phyloP scores from a whole-genome alignment of 2,888 invertebrate species.

The Morpho deidamia region DNA sequence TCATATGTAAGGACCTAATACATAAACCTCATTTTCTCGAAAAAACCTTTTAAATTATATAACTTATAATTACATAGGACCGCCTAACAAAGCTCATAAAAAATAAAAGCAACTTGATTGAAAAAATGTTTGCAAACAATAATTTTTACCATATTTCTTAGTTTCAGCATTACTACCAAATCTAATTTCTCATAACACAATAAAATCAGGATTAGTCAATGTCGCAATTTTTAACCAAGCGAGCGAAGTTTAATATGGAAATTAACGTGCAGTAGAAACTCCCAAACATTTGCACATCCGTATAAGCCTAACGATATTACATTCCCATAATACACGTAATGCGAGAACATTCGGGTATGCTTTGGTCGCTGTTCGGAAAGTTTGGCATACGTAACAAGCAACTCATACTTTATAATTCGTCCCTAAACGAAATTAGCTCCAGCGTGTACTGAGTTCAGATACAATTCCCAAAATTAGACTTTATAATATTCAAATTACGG shows the following conservation, averaged over 20 bases:
- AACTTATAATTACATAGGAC: no score
- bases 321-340: slow-evolving; percentile 21
- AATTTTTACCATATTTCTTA: no score
- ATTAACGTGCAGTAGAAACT: slow-evolving; percentile 23
- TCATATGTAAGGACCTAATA: no score
- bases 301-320: slow-evolving; percentile 29
- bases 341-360: slow-evolving; percentile 3
- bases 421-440: slow-evolving; percentile 14
- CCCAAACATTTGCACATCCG: slow-evolving; percentile 26
- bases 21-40: no score
- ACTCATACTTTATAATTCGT: slow-evolving; percentile 11
- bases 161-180: no score
- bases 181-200: no score
- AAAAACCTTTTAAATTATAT: no score
- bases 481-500: slow-evolving; percentile 16
- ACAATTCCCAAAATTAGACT: slow-evolving; percentile 10
- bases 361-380: slow-evolving; percentile 13
- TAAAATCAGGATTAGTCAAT: no score
- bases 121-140: no score
- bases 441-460: slow-evolving; percentile 2
- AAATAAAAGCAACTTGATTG: no score
- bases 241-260: slow-evolving; percentile 20
- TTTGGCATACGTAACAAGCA: neutral
- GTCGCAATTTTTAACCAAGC: slow-evolving; percentile 22
- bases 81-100: no score